Base-by-base conservation (phyloP, 2,797 vertebrate genomes). In the Pangasius krempfi region DNA sequence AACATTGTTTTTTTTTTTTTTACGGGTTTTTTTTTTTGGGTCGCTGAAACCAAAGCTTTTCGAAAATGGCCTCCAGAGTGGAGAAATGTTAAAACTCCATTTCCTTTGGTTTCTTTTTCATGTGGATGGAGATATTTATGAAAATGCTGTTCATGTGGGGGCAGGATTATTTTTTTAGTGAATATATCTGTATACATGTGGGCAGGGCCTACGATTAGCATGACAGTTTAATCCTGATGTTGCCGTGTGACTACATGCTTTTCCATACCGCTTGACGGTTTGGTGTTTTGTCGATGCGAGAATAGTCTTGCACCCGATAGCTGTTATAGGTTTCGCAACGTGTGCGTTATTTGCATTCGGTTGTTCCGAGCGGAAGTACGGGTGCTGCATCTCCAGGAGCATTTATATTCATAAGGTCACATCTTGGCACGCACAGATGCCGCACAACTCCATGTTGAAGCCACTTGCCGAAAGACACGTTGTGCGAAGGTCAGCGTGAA, bases 401-500 rank as follows among this genome's bases (percentile, higher is more conserved):
- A 44, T 78, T 68, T 56, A 40, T 66, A 84, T 88, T 76, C 56
- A 44, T 82, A 40, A 60, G 79, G 56, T 62, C 79, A 81, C 8
- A 22, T 80, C 54, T 81, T 79, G 14, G 76, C 76, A 73, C 72
- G 56, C 22, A 47, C n/a, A 20, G 83, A 78, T 14, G 56, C 72
- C 25, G 12, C n/a, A 33, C 56, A 33, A 44, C 87, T 62, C 68
- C 13, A 47, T 33, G 5, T 13, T 27, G 66, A 40, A 62, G 30
- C 80, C 22, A 56, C 30, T 70, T 54, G 54, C 20, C 73, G 72
- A 64, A 30, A 56, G 72, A 30, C 60, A 40, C 14, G 47, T 10
- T 16, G 58, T 30, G 73, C 22, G 84, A 80, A 80, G 75, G 84
- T 86, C 84, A 82, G 84, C 10, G 30, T 27, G 13, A 40, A 58